phyloP scores from a whole-genome alignment of 2,888 invertebrate genomes.

The Epinotia bilunana region DNA sequence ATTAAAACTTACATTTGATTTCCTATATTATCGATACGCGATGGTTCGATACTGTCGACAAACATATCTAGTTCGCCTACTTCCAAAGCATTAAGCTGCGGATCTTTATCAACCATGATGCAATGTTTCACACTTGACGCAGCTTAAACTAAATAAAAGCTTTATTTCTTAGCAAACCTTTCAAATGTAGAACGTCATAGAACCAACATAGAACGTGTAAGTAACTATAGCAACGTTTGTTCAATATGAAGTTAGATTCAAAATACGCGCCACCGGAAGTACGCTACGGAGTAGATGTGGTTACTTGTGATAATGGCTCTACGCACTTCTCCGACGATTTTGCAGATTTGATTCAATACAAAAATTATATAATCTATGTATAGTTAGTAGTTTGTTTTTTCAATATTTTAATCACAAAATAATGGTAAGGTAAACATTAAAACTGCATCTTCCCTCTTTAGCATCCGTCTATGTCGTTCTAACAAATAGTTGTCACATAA shows the following conservation, averaged over 20 bases:
- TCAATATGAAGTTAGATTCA: slow-evolving; percentile 48
- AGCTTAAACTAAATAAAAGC: not conserved
- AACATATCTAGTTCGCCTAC: slow-evolving; percentile 90
- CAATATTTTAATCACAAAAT: too few species aligned
- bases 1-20: slow-evolving; percentile 71
- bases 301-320: too few species aligned
- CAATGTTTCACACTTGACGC: not conserved
- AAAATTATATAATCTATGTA: too few species aligned
- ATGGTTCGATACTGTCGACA: slow-evolving; percentile 88
- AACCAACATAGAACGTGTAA: not conserved
- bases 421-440: too few species aligned
- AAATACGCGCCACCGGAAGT: not conserved
- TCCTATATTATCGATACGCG: slow-evolving; percentile 88
- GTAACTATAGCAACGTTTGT: slow-evolving; percentile 59
- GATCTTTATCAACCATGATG: slow-evolving; percentile 81
- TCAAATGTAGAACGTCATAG: not conserved
- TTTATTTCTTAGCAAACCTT: not conserved
- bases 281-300: not conserved
- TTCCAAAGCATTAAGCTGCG: slow-evolving; percentile 81
- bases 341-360: too few species aligned
- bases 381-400: too few species aligned
- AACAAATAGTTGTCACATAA: too few species aligned
- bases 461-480: too few species aligned
- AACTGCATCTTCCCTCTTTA: too few species aligned
- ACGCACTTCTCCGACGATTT: too few species aligned